Evolutionary conservation across 2,888 invertebrate genomes (phyloP).

Genomic region (Hofmannophila pseudospretella): DNA sequence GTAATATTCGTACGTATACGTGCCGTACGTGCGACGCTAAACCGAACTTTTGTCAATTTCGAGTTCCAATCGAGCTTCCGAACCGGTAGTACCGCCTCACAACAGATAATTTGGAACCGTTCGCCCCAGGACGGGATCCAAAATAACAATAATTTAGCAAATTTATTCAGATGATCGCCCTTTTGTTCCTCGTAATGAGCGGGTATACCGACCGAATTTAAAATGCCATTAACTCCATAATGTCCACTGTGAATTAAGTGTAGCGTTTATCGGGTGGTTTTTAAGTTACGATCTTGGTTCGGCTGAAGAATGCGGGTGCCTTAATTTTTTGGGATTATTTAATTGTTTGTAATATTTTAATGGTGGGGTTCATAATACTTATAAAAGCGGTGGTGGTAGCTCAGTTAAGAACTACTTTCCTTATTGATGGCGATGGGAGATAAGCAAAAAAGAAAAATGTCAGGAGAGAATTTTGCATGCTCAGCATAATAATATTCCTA

Average conservation of each 20-base stretch:
- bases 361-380: too few relatives aligned
- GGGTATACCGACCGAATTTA: constrained; percentile 49
- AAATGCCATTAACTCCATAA: constrained; percentile 55
- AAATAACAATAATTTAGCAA: constrained; percentile 71
- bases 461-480: too few relatives aligned
- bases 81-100: constrained; percentile 12
- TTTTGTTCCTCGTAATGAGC: constrained; percentile 63
- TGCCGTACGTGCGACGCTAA: too few relatives aligned
- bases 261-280: constrained; percentile 15
- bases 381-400: too few relatives aligned
- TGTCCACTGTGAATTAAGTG: constrained; percentile 24
- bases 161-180: constrained; percentile 65
- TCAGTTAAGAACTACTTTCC: too few relatives aligned
- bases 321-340: not conserved
- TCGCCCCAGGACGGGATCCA: constrained; percentile 38
- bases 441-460: too few relatives aligned
- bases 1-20: too few relatives aligned
- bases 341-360: too few relatives aligned
- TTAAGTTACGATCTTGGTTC: not conserved
- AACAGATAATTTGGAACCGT: constrained; percentile 29
- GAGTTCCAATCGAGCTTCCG: constrained; percentile 6
- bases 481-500: too few relatives aligned
- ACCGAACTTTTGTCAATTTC: not conserved
- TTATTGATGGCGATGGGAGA: too few relatives aligned
- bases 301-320: not conserved